Base-by-base conservation (phyloP, 2,113 vertebrate genomes). In the Percopsis transmontana region DNA sequence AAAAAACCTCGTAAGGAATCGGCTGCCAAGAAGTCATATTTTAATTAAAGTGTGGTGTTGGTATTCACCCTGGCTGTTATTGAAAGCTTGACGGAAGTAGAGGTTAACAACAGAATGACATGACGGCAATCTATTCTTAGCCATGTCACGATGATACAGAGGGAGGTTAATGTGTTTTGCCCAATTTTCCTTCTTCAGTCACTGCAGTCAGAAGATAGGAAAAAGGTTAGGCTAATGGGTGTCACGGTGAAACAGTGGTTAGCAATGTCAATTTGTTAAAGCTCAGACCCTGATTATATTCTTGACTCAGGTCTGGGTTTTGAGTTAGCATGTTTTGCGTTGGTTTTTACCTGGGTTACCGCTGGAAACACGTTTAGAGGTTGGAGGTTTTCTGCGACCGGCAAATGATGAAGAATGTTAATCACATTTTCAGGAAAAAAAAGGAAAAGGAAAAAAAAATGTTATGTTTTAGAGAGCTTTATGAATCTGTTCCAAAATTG, bases 1-100 rank as follows among this genome's bases (percentile, higher is more conserved):
- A 96, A 94, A 90, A 98, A 97, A 82, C 93, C 94, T n/a, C 95
- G 97, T 99, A 85, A 81, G 88, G 84, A n/a, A 38, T 52, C 58
- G 2, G 50, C 52, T 42, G 18, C 55, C n/a, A 1, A 24, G 58
- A 66, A 5, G 15, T 9, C 50, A 48, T 21, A 50, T 58, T 68
- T 24, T 4, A 53, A 24, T 5, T 23, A 13, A 16, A 19, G 12
- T 52, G 71, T 65, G 58, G 72, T 53, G 67, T 75, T 70, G 40
- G 47, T 45, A 7, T 67, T 9, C 39, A 19, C 5, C 1, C 41
- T 57, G 50, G 19, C 68, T 56, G 48, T 44, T 52, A 65, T 75
- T 27, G 41, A 58, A 50, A 72, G 53, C 18, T 44, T n/a, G 24
- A 58, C 54, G 40, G 0, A 2, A 1, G 63, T 15, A 19, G 39